Conservation (phyloP, 1,140 invertebrate species). For the Zaprionus vittiger region DNA sequence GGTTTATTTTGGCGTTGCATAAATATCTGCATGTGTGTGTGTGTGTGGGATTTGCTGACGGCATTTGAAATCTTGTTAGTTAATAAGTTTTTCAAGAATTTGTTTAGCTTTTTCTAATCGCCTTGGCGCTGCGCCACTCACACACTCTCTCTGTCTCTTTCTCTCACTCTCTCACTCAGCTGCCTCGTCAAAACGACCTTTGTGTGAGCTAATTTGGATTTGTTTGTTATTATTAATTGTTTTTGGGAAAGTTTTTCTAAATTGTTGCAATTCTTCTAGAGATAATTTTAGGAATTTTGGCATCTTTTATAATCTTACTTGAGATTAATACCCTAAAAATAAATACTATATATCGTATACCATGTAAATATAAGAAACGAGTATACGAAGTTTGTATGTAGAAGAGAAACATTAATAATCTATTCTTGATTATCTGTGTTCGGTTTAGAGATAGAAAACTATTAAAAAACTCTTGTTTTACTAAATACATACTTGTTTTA, state of each 20-base stretch:
- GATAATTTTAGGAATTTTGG: neutral
- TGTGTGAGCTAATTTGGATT: conserved; percentile 51
- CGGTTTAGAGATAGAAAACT: too few species aligned
- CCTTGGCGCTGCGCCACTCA: conserved; percentile 27
- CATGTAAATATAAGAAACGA: too few species aligned
- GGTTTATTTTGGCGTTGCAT: conserved; percentile 33
- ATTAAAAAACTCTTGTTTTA: too few species aligned
- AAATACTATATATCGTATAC: too few species aligned
- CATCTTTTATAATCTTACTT: neutral
- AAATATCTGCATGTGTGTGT: neutral
- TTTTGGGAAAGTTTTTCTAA: conserved; percentile 23
- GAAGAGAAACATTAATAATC: too few species aligned
- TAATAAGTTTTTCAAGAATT: conserved; percentile 54
- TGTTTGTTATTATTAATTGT: conserved; percentile 28
- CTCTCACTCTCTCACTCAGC: neutral
- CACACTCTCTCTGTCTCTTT: neutral
- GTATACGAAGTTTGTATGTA: too few species aligned
- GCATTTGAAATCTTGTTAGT: conserved; percentile 56
- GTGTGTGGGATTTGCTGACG: conserved; percentile 46
- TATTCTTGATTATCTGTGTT: too few species aligned
- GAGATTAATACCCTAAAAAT: neutral
- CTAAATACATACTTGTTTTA: too few species aligned
- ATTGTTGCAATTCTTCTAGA: neutral
- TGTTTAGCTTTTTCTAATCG: conserved; percentile 51
- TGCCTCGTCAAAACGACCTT: conserved; percentile 50